Evolutionary conservation across 1,140 invertebrate species (phyloP), one percentile per base, ranked within the genome.

Genomic region (Hycleus cichorii): DNA sequence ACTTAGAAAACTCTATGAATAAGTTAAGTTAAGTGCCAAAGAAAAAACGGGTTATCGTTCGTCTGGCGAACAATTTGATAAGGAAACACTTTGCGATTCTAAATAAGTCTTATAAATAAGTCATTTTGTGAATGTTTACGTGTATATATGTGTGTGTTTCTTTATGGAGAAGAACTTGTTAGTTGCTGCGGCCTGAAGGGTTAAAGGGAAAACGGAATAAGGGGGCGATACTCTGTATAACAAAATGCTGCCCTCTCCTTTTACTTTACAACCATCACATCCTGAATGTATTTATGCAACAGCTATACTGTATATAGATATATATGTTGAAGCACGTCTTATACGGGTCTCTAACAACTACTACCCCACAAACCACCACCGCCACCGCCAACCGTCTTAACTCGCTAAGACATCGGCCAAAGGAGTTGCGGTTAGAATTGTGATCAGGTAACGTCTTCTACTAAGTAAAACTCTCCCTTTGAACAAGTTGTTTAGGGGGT

Each of bases 101-200:
- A 50, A 57, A 57, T 46, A 39, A 38, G 25, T 39, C 26, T 46
- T 26, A 45, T 67, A 60, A 67, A 67, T 66, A 66, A 66, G 65
- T 66, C 62, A 66, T 64, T 57, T 46, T 45, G 49, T 18, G 18
- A 18, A 18, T 18, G 18, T 18, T 1, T 18, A 45, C 49, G 43
- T 54, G 18, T 43, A 32, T 32, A 32, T 32, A 32, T 32, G 32
- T 32, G 32, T 32, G 32, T 32, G 32, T 54, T 9, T 42, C 56
- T 59, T 66, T 59, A 64, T 66, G 62, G 38, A 49, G 32, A 62
- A 54, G 45, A 60, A 64, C 54, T 66, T 66, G 65, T 66, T 66
- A 66, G 64, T 66, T 59, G 58, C 57, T 65, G 64, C 62, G 62
- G 57, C 64, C 59, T 42, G 57, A 62, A 62, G 60, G 60, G 60